Conservation (phyloP, 2,113 vertebrate genomes). For the Tympanuchus pallidicinctus region DNA sequence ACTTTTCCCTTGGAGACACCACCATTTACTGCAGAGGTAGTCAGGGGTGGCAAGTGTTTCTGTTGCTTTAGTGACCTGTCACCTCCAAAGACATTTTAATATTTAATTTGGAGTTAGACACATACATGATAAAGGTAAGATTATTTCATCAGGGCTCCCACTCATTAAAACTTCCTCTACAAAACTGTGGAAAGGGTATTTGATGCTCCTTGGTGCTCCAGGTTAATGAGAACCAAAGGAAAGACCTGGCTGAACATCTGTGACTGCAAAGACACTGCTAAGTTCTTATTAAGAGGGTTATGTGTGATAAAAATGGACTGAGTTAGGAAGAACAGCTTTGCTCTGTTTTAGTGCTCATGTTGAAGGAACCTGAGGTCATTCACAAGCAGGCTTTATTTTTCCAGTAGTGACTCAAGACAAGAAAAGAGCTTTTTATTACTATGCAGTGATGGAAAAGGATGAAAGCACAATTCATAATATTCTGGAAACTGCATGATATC, state of each 20-base stretch:
- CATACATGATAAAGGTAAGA: background rate
- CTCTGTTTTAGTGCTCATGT: background rate
- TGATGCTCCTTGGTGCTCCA: background rate
- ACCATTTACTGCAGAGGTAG: background rate
- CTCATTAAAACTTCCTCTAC: background rate
- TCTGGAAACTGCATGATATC: background rate
- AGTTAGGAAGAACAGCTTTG: background rate
- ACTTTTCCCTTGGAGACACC: background rate
- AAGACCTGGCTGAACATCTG: background rate
- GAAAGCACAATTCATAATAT: constrained; percentile 23
- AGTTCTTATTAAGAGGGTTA: background rate
- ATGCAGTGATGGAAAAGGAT: background rate
- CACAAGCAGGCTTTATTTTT: constrained; percentile 13
- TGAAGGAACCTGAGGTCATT: constrained; percentile 16
- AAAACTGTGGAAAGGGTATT: background rate
- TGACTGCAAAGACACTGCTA: background rate
- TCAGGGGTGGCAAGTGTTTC: background rate
- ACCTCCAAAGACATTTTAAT: background rate
- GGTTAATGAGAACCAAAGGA: background rate
- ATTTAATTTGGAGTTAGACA: background rate
- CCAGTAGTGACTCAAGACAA: background rate
- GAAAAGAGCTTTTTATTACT: constrained; percentile 17
- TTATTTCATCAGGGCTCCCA: background rate
- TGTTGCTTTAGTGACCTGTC: background rate
- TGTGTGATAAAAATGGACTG: background rate